Conservation (phyloP, 1,140 invertebrate species). For the Cyclina sinensis region DNA sequence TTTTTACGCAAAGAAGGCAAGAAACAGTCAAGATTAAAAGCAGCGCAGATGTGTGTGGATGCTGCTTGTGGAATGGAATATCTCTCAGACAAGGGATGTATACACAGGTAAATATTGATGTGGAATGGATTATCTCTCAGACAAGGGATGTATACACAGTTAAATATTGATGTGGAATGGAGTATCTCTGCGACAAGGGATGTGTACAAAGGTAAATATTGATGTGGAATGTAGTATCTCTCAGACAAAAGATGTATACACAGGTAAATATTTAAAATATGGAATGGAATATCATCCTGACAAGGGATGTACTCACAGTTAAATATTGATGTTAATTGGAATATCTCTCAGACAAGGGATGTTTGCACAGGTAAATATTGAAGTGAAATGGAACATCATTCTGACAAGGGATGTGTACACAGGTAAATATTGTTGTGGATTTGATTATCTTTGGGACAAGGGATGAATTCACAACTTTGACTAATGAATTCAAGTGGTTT, state of each 20-base stretch:
- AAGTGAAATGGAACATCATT: too few species aligned
- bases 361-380: too few species aligned
- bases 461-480: too few species aligned
- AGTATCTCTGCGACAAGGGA: constrained; percentile 87
- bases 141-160: constrained; percentile 95
- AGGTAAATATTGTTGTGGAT: too few species aligned
- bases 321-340: too few species aligned
- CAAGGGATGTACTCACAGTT: neutral
- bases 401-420: too few species aligned
- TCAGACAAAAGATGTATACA: constrained; percentile 94
- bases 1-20: constrained; percentile 93
- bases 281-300: neutral
- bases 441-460: too few species aligned
- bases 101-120: constrained; percentile 90
- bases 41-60: constrained; percentile 97
- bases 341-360: too few species aligned
- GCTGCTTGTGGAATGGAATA: constrained; percentile 98
- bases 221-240: neutral
- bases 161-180: constrained; percentile 66
- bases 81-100: constrained; percentile 98
- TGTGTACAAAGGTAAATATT: constrained; percentile 93
- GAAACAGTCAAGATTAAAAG: constrained; percentile 88
- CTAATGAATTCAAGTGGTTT: too few species aligned
- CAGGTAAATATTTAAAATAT: constrained; percentile 83
- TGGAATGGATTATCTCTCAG: neutral